Conservation (phyloP, 1,140 invertebrate species). For the Paraescarpia echinospica region DNA sequence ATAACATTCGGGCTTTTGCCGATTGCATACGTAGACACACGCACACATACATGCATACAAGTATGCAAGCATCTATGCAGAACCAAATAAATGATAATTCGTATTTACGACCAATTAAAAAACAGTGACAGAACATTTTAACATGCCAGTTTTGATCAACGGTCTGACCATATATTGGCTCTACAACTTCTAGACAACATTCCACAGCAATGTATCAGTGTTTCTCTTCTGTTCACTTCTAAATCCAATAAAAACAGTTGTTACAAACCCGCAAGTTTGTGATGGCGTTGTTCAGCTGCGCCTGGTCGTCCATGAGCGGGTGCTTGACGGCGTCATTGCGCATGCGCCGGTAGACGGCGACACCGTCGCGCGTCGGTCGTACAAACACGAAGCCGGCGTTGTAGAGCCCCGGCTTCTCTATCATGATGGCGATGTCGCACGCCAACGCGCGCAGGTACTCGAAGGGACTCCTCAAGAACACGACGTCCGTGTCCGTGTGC, state of each 20-base stretch:
- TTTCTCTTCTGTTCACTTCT: neutral
- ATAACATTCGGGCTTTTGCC: too few relatives aligned
- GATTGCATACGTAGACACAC: too few relatives aligned
- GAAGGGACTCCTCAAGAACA: slow-evolving; percentile 22
- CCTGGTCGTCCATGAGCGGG: slow-evolving; percentile 27
- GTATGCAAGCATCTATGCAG: too few relatives aligned
- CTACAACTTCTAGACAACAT: neutral
- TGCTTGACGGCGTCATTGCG: slow-evolving; percentile 8
- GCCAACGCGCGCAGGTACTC: neutral
- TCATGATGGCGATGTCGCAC: slow-evolving; percentile 15
- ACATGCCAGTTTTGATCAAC: neutral
- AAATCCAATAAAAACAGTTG: neutral
- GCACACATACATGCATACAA: too few relatives aligned
- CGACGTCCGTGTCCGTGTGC: slow-evolving; percentile 26
- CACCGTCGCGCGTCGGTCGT: neutral
- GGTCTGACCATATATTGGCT: neutral
- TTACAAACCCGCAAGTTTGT: neutral
- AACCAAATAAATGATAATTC: too few relatives aligned
- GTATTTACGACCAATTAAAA: neutral
- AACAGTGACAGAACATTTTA: too few relatives aligned
- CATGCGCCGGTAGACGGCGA: slow-evolving; percentile 24
- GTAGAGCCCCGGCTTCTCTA: slow-evolving; percentile 1
- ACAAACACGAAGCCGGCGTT: slow-evolving; percentile 26
- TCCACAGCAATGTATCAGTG: neutral
- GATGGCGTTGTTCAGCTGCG: slow-evolving; percentile 18